Evolutionary conservation across 2,113 vertebrate genomes (phyloP).

Genomic region (Calonectris borealis): DNA sequence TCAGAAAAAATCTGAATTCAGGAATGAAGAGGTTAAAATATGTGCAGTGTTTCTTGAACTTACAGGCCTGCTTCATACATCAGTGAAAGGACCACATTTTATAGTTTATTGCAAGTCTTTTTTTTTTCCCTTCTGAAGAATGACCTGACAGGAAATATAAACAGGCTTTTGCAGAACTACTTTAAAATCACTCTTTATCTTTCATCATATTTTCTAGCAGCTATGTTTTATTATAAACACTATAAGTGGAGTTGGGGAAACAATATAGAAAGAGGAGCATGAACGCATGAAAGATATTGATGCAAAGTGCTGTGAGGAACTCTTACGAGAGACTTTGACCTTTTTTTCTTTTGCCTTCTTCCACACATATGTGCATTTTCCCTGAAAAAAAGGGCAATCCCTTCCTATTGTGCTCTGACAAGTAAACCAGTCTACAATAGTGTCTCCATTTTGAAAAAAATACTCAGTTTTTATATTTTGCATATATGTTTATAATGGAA

Average conservation of each 20-base stretch:
- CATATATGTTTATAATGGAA: background rate
- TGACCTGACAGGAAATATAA: background rate
- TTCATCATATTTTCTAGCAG: slow-evolving; percentile 25
- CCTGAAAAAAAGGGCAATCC: background rate
- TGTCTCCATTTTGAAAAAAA: background rate
- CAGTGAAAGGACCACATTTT: background rate
- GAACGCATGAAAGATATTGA: background rate
- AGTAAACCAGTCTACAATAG: background rate
- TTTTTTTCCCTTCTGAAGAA: slow-evolving; percentile 39
- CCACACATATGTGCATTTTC: background rate
- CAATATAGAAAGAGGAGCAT: background rate
- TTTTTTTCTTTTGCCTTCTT: background rate
- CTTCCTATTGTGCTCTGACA: background rate
- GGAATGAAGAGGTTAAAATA: background rate
- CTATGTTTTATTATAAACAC: slow-evolving; percentile 29
- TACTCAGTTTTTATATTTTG: background rate
- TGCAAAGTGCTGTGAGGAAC: background rate
- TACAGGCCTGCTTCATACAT: background rate
- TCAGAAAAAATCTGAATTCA: background rate
- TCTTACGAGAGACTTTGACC: background rate
- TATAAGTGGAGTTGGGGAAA: background rate
- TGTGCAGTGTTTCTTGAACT: background rate
- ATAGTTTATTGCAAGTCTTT: background rate
- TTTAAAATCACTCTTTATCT: slow-evolving; percentile 13
- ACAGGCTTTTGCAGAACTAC: background rate